phyloP scores from a whole-genome alignment of 2,113 vertebrate genomes.

The Indicator indicator region DNA sequence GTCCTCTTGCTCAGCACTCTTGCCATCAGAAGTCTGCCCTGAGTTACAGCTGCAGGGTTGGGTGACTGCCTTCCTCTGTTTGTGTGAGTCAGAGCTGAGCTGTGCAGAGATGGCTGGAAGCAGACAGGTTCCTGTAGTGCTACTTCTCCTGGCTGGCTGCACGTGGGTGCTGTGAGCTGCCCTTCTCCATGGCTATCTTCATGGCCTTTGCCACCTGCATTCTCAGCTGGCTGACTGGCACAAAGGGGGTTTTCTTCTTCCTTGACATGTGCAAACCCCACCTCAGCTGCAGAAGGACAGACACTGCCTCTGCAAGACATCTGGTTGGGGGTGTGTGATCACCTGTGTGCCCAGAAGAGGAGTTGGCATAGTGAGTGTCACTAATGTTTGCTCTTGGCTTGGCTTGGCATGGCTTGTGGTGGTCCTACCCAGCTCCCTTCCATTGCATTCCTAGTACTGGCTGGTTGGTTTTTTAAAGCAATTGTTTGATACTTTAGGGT shows the following conservation, averaged over 20 bases:
- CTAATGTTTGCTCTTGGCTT: conserved; percentile 7
- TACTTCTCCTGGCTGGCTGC: conserved; percentile 1
- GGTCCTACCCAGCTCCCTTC: not conserved
- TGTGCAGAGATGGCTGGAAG: conserved; percentile 39
- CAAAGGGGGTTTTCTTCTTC: not conserved
- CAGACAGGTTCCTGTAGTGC: conserved; percentile 49
- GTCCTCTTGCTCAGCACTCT: not conserved
- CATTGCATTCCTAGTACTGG: not conserved
- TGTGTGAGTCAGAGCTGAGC: not conserved
- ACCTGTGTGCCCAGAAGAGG: not conserved
- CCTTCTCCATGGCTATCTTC: conserved; percentile 37
- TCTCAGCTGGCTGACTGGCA: conserved; percentile 12
- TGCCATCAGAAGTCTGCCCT: not conserved
- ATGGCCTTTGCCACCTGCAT: conserved; percentile 48
- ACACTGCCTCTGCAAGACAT: not conserved
- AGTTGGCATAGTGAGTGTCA: not conserved
- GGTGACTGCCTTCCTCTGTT: not conserved
- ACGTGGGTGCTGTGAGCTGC: conserved; percentile 49
- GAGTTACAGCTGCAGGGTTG: not conserved
- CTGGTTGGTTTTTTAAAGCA: not conserved
- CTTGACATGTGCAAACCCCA: not conserved
- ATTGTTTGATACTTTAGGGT: not conserved
- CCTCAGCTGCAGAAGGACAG: conserved; percentile 29
- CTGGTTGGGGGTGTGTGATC: not conserved
- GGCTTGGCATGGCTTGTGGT: not conserved